phyloP scores from a whole-genome alignment of 2,888 invertebrate species.

The Lutraria lutraria region DNA sequence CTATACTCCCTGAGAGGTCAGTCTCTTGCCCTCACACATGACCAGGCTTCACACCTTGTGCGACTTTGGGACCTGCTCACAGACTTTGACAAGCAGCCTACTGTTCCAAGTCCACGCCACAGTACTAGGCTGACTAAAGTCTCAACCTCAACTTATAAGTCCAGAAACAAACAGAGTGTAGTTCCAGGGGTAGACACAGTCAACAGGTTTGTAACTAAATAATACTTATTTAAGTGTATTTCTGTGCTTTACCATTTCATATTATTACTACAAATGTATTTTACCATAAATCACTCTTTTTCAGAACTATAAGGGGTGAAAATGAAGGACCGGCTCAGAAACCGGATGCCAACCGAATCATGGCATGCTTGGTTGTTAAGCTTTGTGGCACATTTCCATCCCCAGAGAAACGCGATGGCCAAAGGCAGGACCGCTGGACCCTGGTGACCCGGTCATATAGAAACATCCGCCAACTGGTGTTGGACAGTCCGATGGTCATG shows the following conservation, averaged over 20 bases:
- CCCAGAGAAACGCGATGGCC: slow-evolving; percentile 23
- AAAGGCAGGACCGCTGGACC: slow-evolving; percentile 34
- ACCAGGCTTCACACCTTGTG: slow-evolving; percentile 41
- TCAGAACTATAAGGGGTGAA: slow-evolving; percentile 41
- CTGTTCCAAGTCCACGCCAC: slow-evolving; percentile 32
- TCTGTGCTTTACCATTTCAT: too few relatives aligned
- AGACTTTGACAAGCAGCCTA: slow-evolving; percentile 38
- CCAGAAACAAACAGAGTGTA: slow-evolving; percentile 27
- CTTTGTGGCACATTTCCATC: slow-evolving; percentile 43
- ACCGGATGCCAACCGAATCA: slow-evolving; percentile 52
- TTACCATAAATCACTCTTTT: not conserved
- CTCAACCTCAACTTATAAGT: not conserved
- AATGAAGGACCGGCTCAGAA: slow-evolving; percentile 46
- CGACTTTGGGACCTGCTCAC: slow-evolving; percentile 40
- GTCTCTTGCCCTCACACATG: slow-evolving; percentile 3
- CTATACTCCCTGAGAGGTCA: slow-evolving; percentile 25
- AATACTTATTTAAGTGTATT: too few relatives aligned
- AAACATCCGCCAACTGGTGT: slow-evolving; percentile 30
- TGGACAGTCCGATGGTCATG: slow-evolving; percentile 41
- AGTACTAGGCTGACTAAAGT: not conserved
- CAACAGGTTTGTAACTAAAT: slow-evolving; percentile 27
- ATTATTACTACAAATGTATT: too few relatives aligned
- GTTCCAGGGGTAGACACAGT: slow-evolving; percentile 50
- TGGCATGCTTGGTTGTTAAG: slow-evolving; percentile 43
- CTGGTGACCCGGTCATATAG: slow-evolving; percentile 34